A percentile compares a stretch with the other conserved stretches of the same genome.
Evolutionary conservation across 2,888 invertebrate species (phyloP).

Genomic region (Sicus ferrugineus): DNA sequence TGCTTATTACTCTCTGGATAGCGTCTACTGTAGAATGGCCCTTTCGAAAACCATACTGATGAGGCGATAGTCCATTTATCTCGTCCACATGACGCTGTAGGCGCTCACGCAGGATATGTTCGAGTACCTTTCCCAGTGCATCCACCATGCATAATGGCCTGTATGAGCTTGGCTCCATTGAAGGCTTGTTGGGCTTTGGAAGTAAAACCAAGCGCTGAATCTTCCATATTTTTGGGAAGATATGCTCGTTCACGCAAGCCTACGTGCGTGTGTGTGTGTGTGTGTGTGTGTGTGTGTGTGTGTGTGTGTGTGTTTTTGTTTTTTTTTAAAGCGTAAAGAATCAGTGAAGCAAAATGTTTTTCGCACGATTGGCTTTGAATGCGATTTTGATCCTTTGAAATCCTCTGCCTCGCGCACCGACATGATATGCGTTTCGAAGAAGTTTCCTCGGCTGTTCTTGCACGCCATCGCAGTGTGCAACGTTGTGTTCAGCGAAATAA

Average conservation of each 20-base stretch:
- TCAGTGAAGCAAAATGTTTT: slow-evolving; percentile 16
- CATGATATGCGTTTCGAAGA: slow-evolving; percentile 12
- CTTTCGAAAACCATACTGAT: too few species aligned
- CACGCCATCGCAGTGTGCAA: not conserved
- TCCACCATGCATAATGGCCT: too few species aligned
- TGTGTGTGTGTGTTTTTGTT: not conserved
- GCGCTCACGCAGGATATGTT: too few species aligned
- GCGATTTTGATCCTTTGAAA: not conserved
- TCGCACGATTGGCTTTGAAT: slow-evolving; percentile 11
- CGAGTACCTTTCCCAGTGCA: too few species aligned
- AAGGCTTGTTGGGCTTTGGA: too few species aligned
- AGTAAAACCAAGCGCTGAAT: not conserved
- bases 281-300: not conserved
- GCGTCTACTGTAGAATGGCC: too few species aligned
- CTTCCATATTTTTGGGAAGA: not conserved
- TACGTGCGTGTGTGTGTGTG: not conserved
- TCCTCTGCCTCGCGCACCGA: not conserved
- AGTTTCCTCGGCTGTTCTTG: not conserved
- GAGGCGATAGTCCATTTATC: too few species aligned
- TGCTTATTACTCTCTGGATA: too few species aligned
- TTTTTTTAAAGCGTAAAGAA: slow-evolving; percentile 11
- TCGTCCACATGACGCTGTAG: too few species aligned
- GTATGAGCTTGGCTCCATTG: too few species aligned
- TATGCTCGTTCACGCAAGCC: not conserved
- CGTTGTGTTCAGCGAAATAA: not conserved